phyloP scores from a whole-genome alignment of 2,797 vertebrate genomes.

The Enteromius unitaeniatus region DNA sequence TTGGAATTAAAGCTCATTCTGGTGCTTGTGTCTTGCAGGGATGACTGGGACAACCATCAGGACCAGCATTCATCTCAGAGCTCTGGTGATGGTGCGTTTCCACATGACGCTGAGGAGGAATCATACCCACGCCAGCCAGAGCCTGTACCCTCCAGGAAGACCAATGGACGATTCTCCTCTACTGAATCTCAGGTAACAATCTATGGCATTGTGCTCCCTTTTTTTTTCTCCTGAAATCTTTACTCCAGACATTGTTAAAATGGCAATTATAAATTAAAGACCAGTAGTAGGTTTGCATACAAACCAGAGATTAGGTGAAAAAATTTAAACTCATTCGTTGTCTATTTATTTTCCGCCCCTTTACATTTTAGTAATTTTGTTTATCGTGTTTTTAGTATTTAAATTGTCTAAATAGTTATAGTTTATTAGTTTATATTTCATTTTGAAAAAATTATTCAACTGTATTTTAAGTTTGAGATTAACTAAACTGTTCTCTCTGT shows the following conservation, averaged over 20 bases:
- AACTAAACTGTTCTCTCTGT: no score
- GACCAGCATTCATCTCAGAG: conserved; percentile 85
- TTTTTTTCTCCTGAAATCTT: no score
- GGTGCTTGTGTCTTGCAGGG: conserved; percentile 63
- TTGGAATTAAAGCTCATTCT: background rate
- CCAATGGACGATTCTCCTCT: conserved; percentile 80
- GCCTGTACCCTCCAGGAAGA: conserved; percentile 81
- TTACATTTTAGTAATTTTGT: no score
- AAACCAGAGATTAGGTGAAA: background rate
- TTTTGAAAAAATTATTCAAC: no score
- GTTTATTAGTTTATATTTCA: no score
- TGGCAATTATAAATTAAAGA: no score
- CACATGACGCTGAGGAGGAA: conserved; percentile 84
- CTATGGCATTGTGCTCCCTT: background rate
- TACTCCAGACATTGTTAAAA: no score
- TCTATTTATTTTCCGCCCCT: no score
- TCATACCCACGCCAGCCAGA: conserved; percentile 79
- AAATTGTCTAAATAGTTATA: no score
- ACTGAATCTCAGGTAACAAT: conserved; percentile 81
- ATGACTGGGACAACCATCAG: conserved; percentile 86
- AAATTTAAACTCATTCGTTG: no score
- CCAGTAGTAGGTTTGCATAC: background rate
- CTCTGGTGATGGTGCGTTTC: conserved; percentile 84
- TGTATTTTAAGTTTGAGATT: no score
- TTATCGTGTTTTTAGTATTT: background rate